These are phyloP conservation scores for Lacanobia oleracea DNA, from an alignment of 2,888 invertebrate species.

Conservation along the genomic window DNA sequence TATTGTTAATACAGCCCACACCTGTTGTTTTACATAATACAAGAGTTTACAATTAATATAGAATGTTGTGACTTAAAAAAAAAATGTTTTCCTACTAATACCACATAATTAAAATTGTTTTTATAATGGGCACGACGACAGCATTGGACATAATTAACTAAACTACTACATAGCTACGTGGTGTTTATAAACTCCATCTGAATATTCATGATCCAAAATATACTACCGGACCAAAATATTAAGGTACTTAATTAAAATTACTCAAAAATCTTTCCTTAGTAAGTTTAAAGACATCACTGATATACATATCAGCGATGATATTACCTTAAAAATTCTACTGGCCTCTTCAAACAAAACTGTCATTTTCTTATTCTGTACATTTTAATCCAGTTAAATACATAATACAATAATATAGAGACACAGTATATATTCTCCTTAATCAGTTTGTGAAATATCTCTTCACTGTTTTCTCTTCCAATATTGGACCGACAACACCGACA, in stretches of 20 bases:
- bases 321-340: neutral
- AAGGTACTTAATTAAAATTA: too few relatives aligned
- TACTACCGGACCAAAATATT: neutral
- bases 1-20: conserved; percentile 40
- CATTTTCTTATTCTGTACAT: too few relatives aligned
- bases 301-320: too few relatives aligned
- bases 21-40: conserved; percentile 28
- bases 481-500: too few relatives aligned
- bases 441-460: too few relatives aligned
- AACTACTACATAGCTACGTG: neutral
- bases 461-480: too few relatives aligned
- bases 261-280: too few relatives aligned
- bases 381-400: too few relatives aligned
- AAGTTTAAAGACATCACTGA: too few relatives aligned
- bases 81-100: neutral
- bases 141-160: neutral
- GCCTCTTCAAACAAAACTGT: neutral
- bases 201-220: conserved; percentile 1
- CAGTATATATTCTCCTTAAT: too few relatives aligned
- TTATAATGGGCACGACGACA: conserved; percentile 9
- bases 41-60: conserved; percentile 16
- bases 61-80: neutral
- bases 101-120: neutral
- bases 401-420: too few relatives aligned
- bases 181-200: neutral